These are phyloP conservation scores for Epinotia brunnichana DNA, from an alignment of 2,888 invertebrate genomes.

Conservation along the genomic window DNA sequence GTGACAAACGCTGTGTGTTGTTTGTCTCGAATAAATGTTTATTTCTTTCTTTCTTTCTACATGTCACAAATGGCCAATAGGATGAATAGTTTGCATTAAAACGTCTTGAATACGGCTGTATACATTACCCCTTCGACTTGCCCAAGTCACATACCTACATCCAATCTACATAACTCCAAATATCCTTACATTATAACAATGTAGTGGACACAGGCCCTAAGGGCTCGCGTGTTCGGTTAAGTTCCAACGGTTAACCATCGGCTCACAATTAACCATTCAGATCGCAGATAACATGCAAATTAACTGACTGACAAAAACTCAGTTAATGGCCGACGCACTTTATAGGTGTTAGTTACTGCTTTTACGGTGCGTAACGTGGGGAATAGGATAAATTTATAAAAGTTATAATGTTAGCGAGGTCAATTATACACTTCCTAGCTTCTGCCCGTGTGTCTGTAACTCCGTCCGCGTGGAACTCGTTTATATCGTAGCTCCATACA, in stretches of 20 bases:
- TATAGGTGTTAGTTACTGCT: slow-evolving; percentile 36
- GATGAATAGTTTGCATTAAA: no score
- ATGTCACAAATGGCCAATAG: no score
- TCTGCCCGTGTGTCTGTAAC: no score
- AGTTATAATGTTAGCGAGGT: background rate
- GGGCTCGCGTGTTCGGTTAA: slow-evolving; percentile 35
- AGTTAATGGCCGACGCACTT: slow-evolving; percentile 47
- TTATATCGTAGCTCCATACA: no score
- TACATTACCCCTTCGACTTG: no score
- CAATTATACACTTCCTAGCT: no score
- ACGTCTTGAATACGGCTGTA: no score
- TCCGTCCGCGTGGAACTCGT: no score
- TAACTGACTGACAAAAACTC: slow-evolving; percentile 54
- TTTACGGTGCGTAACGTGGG: slow-evolving; percentile 13
- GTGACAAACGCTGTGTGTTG: no score
- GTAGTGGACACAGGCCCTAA: slow-evolving; percentile 14
- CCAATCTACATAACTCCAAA: background rate
- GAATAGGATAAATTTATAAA: background rate
- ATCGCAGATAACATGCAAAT: slow-evolving; percentile 78
- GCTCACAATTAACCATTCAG: slow-evolving; percentile 76
- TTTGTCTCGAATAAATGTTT: no score
- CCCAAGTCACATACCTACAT: no score
- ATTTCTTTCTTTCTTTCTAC: no score
- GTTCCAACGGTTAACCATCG: slow-evolving; percentile 68
- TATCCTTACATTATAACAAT: slow-evolving; percentile 5